Percentiles rank a stretch among this genome's conserved stretches.
These are phyloP conservation scores for Columba janthina DNA, from an alignment of 2,113 vertebrate genomes.

Conservation along the genomic window DNA sequence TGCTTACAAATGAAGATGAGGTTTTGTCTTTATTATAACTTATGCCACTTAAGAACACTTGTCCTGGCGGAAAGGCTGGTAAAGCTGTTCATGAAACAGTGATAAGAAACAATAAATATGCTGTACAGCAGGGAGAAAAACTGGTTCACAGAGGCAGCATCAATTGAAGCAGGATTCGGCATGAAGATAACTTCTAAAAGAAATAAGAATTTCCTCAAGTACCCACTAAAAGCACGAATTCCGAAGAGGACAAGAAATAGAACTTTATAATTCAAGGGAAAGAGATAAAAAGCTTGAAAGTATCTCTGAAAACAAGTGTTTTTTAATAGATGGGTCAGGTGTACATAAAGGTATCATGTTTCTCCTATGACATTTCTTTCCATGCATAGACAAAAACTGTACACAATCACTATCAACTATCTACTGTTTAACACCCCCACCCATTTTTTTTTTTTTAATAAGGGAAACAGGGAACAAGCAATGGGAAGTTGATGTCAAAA, in stretches of 20 bases:
- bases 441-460: constrained; percentile 59
- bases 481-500: constrained; percentile 94
- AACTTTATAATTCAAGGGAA: not conserved
- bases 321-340: constrained; percentile 35
- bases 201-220: not conserved
- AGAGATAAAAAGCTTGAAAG: not conserved
- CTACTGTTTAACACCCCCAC: constrained; percentile 47
- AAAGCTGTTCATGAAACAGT: not conserved
- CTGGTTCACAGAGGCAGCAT: not conserved
- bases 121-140: not conserved
- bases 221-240: not conserved
- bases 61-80: not conserved
- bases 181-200: not conserved
- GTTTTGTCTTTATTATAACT: not conserved
- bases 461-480: constrained; percentile 89
- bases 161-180: not conserved
- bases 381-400: constrained; percentile 41
- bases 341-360: not conserved
- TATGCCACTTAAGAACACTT: not conserved
- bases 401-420: constrained; percentile 65
- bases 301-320: not conserved
- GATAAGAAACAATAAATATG: not conserved
- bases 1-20: not conserved
- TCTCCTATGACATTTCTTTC: not conserved
- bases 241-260: not conserved